phyloP scores from a whole-genome alignment of 2,888 invertebrate genomes.

The Polydrusus pterygomalis region DNA sequence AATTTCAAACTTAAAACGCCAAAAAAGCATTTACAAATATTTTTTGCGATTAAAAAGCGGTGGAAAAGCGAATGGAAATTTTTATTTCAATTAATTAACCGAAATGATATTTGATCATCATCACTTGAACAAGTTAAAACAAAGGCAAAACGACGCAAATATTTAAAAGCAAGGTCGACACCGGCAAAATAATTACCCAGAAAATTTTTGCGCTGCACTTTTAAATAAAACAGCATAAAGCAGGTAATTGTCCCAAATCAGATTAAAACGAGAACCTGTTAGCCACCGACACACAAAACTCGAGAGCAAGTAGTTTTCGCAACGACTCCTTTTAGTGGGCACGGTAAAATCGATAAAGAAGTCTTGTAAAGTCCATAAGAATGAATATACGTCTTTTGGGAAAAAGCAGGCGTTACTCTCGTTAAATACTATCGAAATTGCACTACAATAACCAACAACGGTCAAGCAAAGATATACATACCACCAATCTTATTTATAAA shows the following conservation, averaged over 20 bases:
- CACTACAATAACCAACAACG: too few species aligned
- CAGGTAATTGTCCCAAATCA: constrained; percentile 65
- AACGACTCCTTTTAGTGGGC: background rate
- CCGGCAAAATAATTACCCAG: constrained; percentile 59
- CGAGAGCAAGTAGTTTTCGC: constrained; percentile 28
- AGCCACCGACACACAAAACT: constrained; percentile 54
- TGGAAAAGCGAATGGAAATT: background rate
- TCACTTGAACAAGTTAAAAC: constrained; percentile 21
- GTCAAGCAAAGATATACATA: too few species aligned
- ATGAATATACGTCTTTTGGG: too few species aligned
- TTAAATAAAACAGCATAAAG: constrained; percentile 63
- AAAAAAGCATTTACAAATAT: too few species aligned
- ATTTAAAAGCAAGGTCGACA: constrained; percentile 42
- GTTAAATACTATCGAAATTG: too few species aligned
- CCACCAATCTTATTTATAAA: too few species aligned
- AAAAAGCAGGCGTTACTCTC: too few species aligned
- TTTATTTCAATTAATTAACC: constrained; percentile 3
- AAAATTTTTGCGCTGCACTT: constrained; percentile 61
- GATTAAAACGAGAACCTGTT: constrained; percentile 66
- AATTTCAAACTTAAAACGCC: too few species aligned
- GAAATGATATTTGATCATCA: constrained; percentile 4
- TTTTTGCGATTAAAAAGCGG: background rate
- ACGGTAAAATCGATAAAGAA: background rate
- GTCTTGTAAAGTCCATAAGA: too few species aligned
- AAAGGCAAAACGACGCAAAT: constrained; percentile 54